A percentile compares a stretch with the other conserved stretches of the same genome.
Evolutionary conservation across 1,140 invertebrate species (phyloP).

Genomic region (Drosophila burlai): DNA sequence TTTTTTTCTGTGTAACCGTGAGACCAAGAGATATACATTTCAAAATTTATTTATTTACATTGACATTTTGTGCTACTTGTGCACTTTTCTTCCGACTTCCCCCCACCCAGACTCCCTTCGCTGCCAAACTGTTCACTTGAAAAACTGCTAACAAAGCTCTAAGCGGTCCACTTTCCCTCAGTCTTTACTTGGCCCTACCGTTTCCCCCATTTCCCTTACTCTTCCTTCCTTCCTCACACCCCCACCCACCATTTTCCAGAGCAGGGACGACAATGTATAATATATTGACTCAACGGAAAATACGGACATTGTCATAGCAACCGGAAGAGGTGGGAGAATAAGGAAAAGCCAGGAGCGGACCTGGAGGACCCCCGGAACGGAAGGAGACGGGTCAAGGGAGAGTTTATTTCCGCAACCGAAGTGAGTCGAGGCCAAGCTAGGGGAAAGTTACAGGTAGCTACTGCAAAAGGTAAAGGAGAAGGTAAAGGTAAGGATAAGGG

Average conservation of each 20-base stretch:
- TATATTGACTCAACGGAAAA: conserved; percentile 81
- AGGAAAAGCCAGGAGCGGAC: conserved; percentile 12
- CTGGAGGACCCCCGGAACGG: conserved; percentile 38
- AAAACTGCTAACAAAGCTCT: conserved; percentile 81
- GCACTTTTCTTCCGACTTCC: conserved; percentile 56
- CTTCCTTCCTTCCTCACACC: not conserved
- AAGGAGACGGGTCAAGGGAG: conserved; percentile 77
- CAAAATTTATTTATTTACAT: conserved; percentile 83
- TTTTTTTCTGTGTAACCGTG: conserved; percentile 4
- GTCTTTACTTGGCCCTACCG: conserved; percentile 7
- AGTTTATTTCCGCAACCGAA: conserved; percentile 79
- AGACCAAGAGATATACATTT: conserved; percentile 70
- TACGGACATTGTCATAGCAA: conserved; percentile 79
- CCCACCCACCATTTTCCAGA: conserved; percentile 18
- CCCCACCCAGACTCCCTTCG: not conserved
- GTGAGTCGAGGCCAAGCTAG: conserved; percentile 42
- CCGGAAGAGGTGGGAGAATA: conserved; percentile 58
- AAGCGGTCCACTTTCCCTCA: conserved; percentile 64
- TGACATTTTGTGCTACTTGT: conserved; percentile 81
- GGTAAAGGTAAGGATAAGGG: not conserved
- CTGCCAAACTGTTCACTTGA: conserved; percentile 54
- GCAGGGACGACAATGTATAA: conserved; percentile 75
- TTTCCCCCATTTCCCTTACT: not conserved
- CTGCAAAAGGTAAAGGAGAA: not conserved
- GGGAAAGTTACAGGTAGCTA: conserved; percentile 14